phyloP scores from a whole-genome alignment of 2,888 invertebrate genomes.

The Drosophila pegasa region DNA sequence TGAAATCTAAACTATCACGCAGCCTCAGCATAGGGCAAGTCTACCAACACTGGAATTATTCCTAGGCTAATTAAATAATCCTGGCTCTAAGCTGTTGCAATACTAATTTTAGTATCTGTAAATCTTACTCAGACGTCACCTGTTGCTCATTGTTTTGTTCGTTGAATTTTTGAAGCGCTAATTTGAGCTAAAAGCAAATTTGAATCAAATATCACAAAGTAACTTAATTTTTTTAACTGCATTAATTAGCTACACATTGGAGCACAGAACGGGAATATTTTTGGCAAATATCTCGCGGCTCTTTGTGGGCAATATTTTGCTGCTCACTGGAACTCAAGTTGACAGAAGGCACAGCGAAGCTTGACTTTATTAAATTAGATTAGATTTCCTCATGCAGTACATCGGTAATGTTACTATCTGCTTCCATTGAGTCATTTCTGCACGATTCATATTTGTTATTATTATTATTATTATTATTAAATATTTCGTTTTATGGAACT shows the following conservation, averaged over 20 bases:
- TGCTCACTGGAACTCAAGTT: constrained; percentile 9
- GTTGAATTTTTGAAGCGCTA: constrained; percentile 4
- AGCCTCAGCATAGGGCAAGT: too few species aligned
- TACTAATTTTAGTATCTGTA: background rate
- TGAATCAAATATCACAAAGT: constrained; percentile 21
- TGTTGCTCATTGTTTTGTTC: constrained; percentile 3
- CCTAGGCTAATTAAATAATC: too few species aligned
- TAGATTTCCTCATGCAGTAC: background rate
- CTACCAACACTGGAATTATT: constrained; percentile 8
- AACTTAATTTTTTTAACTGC: constrained; percentile 1
- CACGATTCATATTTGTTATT: background rate
- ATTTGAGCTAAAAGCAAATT: constrained; percentile 2
- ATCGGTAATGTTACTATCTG: background rate
- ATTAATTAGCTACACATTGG: constrained; percentile 25
- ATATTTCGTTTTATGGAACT: too few species aligned
- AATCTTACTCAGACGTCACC: background rate
- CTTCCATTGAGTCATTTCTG: background rate
- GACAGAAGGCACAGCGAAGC: constrained; percentile 1
- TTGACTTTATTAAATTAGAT: constrained; percentile 4
- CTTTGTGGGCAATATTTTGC: constrained; percentile 38
- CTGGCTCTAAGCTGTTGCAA: too few species aligned
- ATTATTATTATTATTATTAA: too few species aligned
- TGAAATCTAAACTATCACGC: too few species aligned
- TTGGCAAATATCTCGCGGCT: constrained; percentile 30
- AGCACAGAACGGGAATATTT: constrained; percentile 5